Evolutionary conservation across 2,113 vertebrate species (phyloP).

Genomic region (Gobiocypris rarus): DNA sequence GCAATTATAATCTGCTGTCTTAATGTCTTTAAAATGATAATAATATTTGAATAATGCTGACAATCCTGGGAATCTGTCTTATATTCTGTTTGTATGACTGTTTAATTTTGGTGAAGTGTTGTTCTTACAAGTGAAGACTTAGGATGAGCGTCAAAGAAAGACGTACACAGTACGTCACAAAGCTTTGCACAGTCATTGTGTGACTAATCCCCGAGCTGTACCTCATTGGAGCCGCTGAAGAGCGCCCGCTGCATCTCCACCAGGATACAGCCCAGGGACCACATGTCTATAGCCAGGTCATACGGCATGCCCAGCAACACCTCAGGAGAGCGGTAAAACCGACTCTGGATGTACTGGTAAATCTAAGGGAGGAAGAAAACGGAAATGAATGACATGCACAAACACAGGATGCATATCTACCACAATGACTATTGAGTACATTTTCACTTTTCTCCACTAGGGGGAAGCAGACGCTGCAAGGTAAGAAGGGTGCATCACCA

Average conservation of each 20-base stretch:
- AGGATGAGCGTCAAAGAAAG: not conserved
- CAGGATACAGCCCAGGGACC: constrained; percentile 93
- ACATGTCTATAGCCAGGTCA: constrained; percentile 95
- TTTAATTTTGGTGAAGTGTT: not conserved
- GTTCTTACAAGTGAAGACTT: not conserved
- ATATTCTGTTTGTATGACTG: not conserved
- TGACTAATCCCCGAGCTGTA: constrained; percentile 58
- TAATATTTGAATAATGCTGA: not conserved
- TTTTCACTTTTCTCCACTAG: constrained; percentile 42
- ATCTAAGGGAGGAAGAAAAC: constrained; percentile 73
- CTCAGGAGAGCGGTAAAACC: constrained; percentile 93
- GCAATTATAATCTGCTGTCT: not conserved
- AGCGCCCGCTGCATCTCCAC: constrained; percentile 96
- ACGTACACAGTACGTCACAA: not conserved
- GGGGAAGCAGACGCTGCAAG: constrained; percentile 46
- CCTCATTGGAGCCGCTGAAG: constrained; percentile 94
- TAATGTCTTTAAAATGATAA: not conserved
- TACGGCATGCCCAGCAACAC: constrained; percentile 92
- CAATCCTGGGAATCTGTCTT: not conserved
- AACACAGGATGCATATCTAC: not conserved
- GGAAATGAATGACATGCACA: not conserved
- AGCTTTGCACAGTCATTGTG: constrained; percentile 24
- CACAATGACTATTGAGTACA: not conserved
- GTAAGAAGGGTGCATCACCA: constrained; percentile 46
- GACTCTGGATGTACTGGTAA: constrained; percentile 96